Conservation (phyloP, 2,113 vertebrate genomes). For the Formicarius rufipectus region DNA sequence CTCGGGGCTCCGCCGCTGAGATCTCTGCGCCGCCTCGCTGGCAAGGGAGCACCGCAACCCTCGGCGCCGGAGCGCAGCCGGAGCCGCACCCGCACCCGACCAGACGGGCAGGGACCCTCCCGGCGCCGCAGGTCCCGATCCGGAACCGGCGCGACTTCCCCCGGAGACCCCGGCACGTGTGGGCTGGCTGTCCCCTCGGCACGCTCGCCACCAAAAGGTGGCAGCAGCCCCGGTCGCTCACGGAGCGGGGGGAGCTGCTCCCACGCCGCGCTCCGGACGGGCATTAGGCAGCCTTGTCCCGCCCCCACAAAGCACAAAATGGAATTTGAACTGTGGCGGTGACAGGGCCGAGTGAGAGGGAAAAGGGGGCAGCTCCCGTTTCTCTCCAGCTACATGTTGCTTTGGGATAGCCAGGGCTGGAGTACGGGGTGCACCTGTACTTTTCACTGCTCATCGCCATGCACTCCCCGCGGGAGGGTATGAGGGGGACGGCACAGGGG, state of each 20-base stretch:
- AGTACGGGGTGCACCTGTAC: background rate
- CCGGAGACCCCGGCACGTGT: background rate
- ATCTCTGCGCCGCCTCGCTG: background rate
- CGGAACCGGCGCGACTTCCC: no score
- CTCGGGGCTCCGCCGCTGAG: background rate
- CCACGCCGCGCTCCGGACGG: background rate
- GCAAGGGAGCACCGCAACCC: background rate
- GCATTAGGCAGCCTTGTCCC: background rate
- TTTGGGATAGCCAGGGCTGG: background rate
- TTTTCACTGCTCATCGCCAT: background rate
- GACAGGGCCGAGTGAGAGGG: background rate
- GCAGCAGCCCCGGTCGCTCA: background rate
- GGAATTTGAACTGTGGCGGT: background rate
- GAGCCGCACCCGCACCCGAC: background rate
- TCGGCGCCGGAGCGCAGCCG: background rate
- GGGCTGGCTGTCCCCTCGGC: no score
- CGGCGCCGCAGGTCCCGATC: background rate
- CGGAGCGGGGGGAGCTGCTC: rapidly evolving
- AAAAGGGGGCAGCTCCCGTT: background rate
- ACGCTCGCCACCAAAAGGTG: no score
- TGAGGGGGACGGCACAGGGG: no score
- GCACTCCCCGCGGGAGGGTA: background rate
- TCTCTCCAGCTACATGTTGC: background rate
- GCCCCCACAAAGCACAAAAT: background rate
- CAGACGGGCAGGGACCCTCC: background rate